Evolutionary conservation across 2,888 invertebrate species (phyloP), one percentile per base, ranked within the genome.

Genomic region (Drosophila lutescens): DNA sequence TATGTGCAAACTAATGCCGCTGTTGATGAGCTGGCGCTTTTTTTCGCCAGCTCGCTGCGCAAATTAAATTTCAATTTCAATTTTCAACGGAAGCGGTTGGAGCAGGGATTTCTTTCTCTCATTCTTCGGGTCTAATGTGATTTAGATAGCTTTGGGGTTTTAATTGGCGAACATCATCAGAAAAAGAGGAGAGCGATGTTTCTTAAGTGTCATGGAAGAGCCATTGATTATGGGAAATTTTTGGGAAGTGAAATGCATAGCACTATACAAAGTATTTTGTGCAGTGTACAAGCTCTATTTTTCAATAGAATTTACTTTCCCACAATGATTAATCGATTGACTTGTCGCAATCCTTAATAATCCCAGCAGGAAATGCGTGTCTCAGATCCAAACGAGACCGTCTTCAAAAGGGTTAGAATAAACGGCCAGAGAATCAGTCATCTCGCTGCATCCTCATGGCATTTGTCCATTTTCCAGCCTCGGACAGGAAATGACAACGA

Each of bases 1-100:
- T 83, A 87, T 85, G 76, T 83, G 87, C 83, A 71, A 81, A 76
- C 79, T 83, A 83, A 83, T 87, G 88, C 79, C 58, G 72, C 47
- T 62, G 77, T 77, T 77, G 86, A 79, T 58, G 79, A 59, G 56
- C 54, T 67, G 71, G 71, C 61, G 71, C 41, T 62, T 60, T 50
- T 58, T 57, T 38, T 50, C 26, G 38, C 43, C 41, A 13, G 66
- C 59, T 46, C 47, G 66, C 55, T 53, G 9, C 40, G 46, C 63
- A 70, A 85, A 75, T 85, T 76, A 75, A 85, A 82, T 72, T 79
- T 78, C 74, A 84, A 82, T 86, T 86, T 71, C 49, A 72, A 77
- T 80, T 72, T 79, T 55, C 49, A 75, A 51, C 79, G 87, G 85
- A 81, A 73, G 71, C 61, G 67, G 56, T 58, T 60, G 54, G 68